phyloP scores from a whole-genome alignment of 2,113 vertebrate genomes.

The Poeciliopsis turrubarensis region DNA sequence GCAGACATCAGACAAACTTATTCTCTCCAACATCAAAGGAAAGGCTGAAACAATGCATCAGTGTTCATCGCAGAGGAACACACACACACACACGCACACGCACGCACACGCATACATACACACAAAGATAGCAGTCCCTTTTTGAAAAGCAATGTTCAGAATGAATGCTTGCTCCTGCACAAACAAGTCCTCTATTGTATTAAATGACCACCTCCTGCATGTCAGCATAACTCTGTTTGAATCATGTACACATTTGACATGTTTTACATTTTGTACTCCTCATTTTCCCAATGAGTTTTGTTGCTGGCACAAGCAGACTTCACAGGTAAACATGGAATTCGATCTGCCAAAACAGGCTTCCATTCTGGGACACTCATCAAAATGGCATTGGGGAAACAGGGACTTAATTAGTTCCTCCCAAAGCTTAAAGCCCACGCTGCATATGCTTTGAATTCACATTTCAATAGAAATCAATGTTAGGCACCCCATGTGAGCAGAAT shows the following conservation, averaged over 20 bases:
- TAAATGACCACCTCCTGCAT: neutral
- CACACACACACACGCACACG: neutral
- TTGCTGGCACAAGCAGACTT: neutral
- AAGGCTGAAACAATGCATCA: slow-evolving; percentile 29
- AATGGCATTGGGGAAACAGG: slow-evolving; percentile 9
- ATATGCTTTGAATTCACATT: slow-evolving; percentile 42
- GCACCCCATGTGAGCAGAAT: slow-evolving; percentile 30
- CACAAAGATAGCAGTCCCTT: neutral
- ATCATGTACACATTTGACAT: neutral
- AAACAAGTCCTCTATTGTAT: neutral
- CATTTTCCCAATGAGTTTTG: slow-evolving; percentile 21
- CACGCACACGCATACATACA: neutral
- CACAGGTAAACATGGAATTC: slow-evolving; percentile 17
- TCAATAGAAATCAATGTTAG: slow-evolving; percentile 50
- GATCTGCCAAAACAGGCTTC: slow-evolving; percentile 33
- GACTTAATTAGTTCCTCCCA: slow-evolving; percentile 34
- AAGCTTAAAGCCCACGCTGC: slow-evolving; percentile 5
- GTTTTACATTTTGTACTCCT: slow-evolving; percentile 7
- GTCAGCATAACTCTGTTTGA: neutral
- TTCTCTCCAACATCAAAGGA: slow-evolving; percentile 40
- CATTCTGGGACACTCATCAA: slow-evolving; percentile 27
- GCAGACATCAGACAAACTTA: neutral
- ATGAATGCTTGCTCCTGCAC: slow-evolving; percentile 6
- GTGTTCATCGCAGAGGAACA: slow-evolving; percentile 17
- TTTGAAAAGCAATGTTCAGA: slow-evolving; percentile 27